A percentile compares a stretch with the other conserved stretches of the same genome.
Evolutionary conservation across 1,140 invertebrate species (phyloP).

Genomic region (Apis florea): DNA sequence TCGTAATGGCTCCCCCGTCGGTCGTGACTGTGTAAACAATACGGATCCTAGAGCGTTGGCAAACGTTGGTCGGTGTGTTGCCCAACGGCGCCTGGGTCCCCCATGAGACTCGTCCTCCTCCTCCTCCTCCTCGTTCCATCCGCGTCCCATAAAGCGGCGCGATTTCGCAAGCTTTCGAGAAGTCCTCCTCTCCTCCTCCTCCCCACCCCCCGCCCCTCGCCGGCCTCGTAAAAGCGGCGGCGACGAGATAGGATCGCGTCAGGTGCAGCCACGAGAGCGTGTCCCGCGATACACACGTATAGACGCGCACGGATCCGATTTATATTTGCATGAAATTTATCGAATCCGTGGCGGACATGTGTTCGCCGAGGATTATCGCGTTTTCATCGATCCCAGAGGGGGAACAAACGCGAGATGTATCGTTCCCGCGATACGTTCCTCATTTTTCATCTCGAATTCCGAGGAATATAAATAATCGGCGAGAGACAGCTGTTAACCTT

Average conservation of each 20-base stretch:
- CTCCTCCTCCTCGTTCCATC: slow-evolving; percentile 45
- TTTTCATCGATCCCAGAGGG: slow-evolving; percentile 7
- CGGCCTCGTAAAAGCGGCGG: slow-evolving; percentile 27
- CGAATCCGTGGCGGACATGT: slow-evolving; percentile 32
- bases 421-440: neutral
- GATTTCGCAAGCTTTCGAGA: slow-evolving; percentile 50
- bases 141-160: slow-evolving; percentile 37
- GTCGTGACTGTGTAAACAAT: slow-evolving; percentile 48
- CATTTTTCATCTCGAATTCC: slow-evolving; percentile 12
- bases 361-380: slow-evolving; percentile 41
- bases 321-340: slow-evolving; percentile 55
- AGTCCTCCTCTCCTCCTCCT: too few relatives aligned
- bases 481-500: too few relatives aligned
- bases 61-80: slow-evolving; percentile 18
- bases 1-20: slow-evolving; percentile 21
- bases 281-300: slow-evolving; percentile 44
- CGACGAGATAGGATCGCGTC: slow-evolving; percentile 60
- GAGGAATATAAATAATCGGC: too few relatives aligned
- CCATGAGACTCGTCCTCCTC: slow-evolving; percentile 47
- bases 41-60: slow-evolving; percentile 11
- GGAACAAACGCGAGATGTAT: slow-evolving; percentile 28
- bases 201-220: neutral
- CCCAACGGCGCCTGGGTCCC: slow-evolving; percentile 46
- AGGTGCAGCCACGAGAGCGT: slow-evolving; percentile 49
- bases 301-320: slow-evolving; percentile 49